These are phyloP conservation scores for Tetrao urogallus DNA, from an alignment of 2,113 vertebrate genomes.

Conservation along the genomic window DNA sequence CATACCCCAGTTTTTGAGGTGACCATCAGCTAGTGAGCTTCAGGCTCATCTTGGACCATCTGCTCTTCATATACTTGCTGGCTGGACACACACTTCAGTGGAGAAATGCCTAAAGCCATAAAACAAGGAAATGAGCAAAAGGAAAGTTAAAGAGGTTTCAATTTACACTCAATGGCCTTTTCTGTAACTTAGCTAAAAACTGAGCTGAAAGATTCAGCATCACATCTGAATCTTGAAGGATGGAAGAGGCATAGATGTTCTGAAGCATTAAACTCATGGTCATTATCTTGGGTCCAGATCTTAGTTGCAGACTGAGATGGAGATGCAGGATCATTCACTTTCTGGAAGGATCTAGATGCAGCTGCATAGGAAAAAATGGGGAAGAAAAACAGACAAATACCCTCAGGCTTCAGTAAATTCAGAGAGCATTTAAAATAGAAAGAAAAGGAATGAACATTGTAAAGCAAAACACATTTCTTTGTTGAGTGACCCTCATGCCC, in stretches of 20 bases:
- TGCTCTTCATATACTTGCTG: not conserved
- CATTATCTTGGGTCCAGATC: not conserved
- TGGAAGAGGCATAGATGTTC: not conserved
- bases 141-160: not conserved
- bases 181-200: not conserved
- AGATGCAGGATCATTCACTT: not conserved
- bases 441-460: not conserved
- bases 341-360: not conserved
- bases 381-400: not conserved
- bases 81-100: not conserved
- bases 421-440: not conserved
- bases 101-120: not conserved
- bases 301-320: not conserved
- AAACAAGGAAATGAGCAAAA: not conserved
- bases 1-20: not conserved
- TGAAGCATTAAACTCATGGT: not conserved
- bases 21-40: not conserved
- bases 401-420: not conserved
- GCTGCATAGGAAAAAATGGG: not conserved
- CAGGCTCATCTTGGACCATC: not conserved
- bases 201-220: not conserved
- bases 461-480: not conserved
- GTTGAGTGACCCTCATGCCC: not conserved
- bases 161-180: not conserved
- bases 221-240: not conserved